These are phyloP conservation scores for Loris lydekkerianus DNA, from an alignment of 2,797 vertebrate species.

Conservation along the genomic window DNA sequence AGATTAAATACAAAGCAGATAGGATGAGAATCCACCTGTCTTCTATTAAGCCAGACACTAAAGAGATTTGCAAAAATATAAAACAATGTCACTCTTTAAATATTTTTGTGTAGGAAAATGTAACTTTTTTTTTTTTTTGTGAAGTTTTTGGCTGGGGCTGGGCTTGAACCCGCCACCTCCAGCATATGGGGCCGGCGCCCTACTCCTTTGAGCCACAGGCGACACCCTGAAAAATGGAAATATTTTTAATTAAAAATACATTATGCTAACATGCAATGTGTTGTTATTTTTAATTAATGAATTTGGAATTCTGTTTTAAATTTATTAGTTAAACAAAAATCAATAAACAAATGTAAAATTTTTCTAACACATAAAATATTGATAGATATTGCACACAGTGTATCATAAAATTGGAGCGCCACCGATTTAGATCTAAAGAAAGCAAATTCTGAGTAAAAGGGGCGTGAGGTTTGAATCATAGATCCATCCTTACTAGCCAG, in stretches of 20 bases:
- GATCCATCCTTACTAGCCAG: neutral
- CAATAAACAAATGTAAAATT: neutral
- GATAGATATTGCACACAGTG: neutral
- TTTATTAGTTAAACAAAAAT: neutral
- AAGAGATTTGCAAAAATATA: neutral
- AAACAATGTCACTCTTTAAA: slow-evolving; percentile 48
- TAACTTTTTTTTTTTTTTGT: neutral
- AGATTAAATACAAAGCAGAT: neutral
- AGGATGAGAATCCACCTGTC: neutral
- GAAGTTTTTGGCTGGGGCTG: too few species aligned
- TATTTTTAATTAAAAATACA: neutral
- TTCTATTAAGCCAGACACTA: neutral
- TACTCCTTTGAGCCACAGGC: too few species aligned
- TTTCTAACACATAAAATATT: neutral
- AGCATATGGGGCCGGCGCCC: too few species aligned
- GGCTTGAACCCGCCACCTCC: too few species aligned
- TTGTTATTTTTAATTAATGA: neutral
- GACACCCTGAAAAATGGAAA: neutral
- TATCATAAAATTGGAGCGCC: neutral
- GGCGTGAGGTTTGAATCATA: neutral
- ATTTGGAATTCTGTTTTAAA: neutral
- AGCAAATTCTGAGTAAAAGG: neutral
- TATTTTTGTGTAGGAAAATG: slow-evolving; percentile 39
- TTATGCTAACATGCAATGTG: neutral
- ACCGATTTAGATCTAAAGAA: neutral